phyloP scores from a whole-genome alignment of 2,797 vertebrate genomes.

The Parauchenoglanis punctatus region DNA sequence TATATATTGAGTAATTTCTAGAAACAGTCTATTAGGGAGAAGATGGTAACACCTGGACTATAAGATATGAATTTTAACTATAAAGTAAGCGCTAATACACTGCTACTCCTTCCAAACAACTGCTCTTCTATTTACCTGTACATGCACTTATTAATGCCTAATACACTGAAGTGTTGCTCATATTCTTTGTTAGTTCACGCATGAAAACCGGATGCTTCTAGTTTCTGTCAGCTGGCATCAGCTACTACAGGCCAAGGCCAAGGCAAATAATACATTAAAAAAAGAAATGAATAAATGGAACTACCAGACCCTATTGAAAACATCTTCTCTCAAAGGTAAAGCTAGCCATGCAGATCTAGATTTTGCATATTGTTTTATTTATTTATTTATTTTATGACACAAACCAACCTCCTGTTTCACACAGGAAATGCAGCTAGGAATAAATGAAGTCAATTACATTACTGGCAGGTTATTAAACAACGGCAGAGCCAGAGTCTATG shows the following conservation, averaged over 20 bases:
- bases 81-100: neutral
- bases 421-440: constrained; percentile 24
- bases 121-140: neutral
- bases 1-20: neutral
- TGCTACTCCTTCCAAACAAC: neutral
- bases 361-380: constrained; percentile 7
- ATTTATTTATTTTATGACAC: neutral
- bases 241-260: neutral
- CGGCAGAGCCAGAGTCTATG: constrained; percentile 5
- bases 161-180: neutral
- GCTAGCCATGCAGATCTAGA: neutral
- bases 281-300: neutral
- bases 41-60: neutral
- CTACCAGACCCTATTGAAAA: neutral
- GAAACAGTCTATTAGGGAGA: neutral
- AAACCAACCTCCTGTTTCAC: neutral
- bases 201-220: neutral
- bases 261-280: neutral
- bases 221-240: neutral
- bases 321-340: neutral
- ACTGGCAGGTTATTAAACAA: constrained; percentile 43
- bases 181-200: neutral
- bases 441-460: constrained; percentile 23
- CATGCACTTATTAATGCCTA: neutral
- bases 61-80: neutral